Evolutionary conservation across 2,888 invertebrate genomes (phyloP).

Genomic region (Acanthopleura granulata): DNA sequence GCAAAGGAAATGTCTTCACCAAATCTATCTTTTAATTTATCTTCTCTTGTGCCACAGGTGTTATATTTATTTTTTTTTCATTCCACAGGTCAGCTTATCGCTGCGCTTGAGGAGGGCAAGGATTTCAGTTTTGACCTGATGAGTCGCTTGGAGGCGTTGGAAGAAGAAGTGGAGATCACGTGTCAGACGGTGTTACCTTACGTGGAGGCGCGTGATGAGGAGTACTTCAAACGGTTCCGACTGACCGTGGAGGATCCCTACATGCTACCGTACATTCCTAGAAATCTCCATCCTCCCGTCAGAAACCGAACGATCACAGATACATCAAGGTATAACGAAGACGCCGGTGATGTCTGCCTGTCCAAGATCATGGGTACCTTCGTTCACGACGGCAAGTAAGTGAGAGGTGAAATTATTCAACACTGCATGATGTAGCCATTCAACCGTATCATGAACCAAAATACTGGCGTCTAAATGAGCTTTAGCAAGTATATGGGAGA

Average conservation of each 20-base stretch:
- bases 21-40: too few species aligned
- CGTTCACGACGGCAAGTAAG: constrained; percentile 37
- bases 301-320: constrained; percentile 27
- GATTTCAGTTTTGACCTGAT: constrained; percentile 19
- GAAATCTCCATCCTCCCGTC: constrained; percentile 19
- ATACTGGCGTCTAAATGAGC: too few species aligned
- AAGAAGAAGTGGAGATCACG: constrained; percentile 34
- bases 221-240: constrained; percentile 40
- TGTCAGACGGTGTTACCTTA: constrained; percentile 45
- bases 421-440: too few species aligned
- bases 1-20: too few species aligned
- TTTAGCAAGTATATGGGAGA: too few species aligned
- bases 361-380: constrained; percentile 49
- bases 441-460: too few species aligned
- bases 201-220: constrained; percentile 38
- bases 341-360: constrained; percentile 47
- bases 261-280: constrained; percentile 37
- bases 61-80: too few species aligned
- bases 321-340: constrained; percentile 39
- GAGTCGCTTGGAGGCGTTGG: constrained; percentile 26
- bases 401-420: too few species aligned
- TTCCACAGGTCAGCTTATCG: constrained; percentile 45
- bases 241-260: constrained; percentile 44
- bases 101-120: constrained; percentile 32
- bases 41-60: too few species aligned